Conservation (phyloP, 2,797 vertebrate genomes). For the Chiloscyllium punctatum region DNA sequence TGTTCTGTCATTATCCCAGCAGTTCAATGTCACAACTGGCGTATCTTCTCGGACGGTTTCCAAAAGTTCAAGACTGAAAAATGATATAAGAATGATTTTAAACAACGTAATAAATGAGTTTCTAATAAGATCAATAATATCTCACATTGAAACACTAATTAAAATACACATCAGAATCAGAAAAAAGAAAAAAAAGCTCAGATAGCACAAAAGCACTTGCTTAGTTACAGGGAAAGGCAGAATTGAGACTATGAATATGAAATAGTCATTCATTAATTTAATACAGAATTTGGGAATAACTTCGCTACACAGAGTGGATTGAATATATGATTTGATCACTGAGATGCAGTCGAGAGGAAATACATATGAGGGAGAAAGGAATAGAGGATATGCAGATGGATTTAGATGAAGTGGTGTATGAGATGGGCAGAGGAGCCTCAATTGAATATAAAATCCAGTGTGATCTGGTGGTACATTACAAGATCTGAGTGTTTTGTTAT, state of each 20-base stretch:
- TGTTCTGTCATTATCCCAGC: constrained; percentile 35
- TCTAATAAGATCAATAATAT: background rate
- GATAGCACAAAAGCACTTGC: background rate
- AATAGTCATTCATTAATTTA: background rate
- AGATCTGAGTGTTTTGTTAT: no score
- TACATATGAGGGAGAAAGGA: background rate
- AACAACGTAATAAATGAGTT: background rate
- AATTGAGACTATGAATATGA: background rate
- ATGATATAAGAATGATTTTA: background rate
- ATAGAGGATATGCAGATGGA: background rate
- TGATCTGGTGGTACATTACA: background rate
- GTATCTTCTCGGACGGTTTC: constrained; percentile 3
- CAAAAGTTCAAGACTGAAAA: background rate
- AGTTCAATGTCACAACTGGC: constrained; percentile 7
- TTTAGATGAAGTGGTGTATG: background rate
- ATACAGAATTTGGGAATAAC: background rate
- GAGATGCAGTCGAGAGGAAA: background rate
- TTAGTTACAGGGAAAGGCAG: background rate
- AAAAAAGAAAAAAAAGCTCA: background rate
- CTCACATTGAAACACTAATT: background rate
- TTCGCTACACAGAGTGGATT: background rate
- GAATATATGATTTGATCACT: background rate
- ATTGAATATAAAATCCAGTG: background rate
- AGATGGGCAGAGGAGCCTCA: background rate
- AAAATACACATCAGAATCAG: background rate